Evolutionary conservation across 2,888 invertebrate genomes (phyloP), one percentile per base, ranked within the genome.

Genomic region (Perizoma affinitatum): DNA sequence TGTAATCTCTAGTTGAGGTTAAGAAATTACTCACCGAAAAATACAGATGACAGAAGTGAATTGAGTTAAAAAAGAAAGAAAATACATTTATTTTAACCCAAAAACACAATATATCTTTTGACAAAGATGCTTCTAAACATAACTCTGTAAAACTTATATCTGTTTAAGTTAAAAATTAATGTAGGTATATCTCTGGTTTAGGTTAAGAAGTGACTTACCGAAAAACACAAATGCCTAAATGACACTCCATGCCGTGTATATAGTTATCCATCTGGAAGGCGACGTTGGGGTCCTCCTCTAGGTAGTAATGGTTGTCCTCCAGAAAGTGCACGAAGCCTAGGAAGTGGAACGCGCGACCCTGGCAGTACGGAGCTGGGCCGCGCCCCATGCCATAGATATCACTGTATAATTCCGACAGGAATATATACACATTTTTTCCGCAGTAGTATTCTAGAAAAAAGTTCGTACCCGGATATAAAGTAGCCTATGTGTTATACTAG

Each of bases 331-430:
- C 76, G 63, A 91, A 92, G 7, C 91, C 91, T 0, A 91, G 58
- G 72, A 92, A 92, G 48, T 88, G 84, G 75, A 92, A 92, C 0
- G 82, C 79, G 0, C 89, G 68, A 0, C 76, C 87, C 58, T 82
- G 81, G 71, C 91, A 91, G 69, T 81, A 88, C 0, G 91, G 91
- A 4, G 85, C 67, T 3, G 78, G 74, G 0, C 90, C 87, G 4
- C 72, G 71, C 0, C 91, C 91, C 84, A 91, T 90, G 66, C 82
- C 74, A 76, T 91, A 91, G 5, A 91, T 90, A 47, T 91, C 91
- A 42, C 87, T 89, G 74, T 90, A 90, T 5, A 90, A 51, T 66
- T 90, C 89, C 1, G 91, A 90, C 8, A 90, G 22, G 65, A 91
- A 91, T 5, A 91, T 70, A 67, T 91, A 91, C 0, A 90, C 86